A percentile compares a stretch with the other conserved stretches of the same genome.
Evolutionary conservation across 2,888 invertebrate species (phyloP).

Genomic region (Cheilosia impressa): DNA sequence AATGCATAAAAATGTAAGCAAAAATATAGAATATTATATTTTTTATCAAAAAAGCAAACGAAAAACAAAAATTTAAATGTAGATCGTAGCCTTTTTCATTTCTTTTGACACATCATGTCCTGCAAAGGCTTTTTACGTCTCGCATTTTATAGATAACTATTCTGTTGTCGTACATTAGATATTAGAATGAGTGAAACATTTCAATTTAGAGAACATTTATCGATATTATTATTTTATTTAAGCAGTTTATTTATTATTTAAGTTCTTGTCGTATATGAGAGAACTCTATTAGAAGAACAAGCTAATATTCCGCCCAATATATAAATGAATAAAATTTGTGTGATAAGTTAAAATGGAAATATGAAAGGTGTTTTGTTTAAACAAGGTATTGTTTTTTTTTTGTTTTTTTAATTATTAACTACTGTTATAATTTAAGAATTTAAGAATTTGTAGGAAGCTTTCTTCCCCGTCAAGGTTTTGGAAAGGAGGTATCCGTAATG

Average conservation of each 20-base stretch:
- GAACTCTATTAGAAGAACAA: conserved; percentile 58
- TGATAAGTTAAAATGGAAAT: conserved; percentile 60
- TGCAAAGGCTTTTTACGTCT: conserved; percentile 35
- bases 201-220: conserved; percentile 21
- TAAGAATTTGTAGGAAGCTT: too few species aligned
- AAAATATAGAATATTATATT: conserved; percentile 57
- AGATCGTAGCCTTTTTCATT: conserved; percentile 37
- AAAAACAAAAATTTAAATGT: conserved; percentile 4
- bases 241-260: conserved; percentile 4
- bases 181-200: conserved; percentile 48
- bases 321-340: conserved; percentile 58
- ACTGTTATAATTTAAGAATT: too few species aligned
- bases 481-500: too few species aligned
- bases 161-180: conserved; percentile 14
- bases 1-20: conserved; percentile 14
- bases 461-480: too few species aligned
- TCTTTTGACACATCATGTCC: conserved; percentile 26
- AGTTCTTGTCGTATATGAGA: conserved; percentile 15
- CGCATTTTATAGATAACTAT: conserved; percentile 29
- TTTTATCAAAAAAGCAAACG: conserved; percentile 50
- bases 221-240: conserved; percentile 13
- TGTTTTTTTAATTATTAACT: too few species aligned
- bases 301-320: conserved; percentile 79
- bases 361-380: conserved; percentile 8
- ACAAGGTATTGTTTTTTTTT: too few species aligned